Conservation (phyloP, 1,140 invertebrate species). For the Monochamus saltuarius region DNA sequence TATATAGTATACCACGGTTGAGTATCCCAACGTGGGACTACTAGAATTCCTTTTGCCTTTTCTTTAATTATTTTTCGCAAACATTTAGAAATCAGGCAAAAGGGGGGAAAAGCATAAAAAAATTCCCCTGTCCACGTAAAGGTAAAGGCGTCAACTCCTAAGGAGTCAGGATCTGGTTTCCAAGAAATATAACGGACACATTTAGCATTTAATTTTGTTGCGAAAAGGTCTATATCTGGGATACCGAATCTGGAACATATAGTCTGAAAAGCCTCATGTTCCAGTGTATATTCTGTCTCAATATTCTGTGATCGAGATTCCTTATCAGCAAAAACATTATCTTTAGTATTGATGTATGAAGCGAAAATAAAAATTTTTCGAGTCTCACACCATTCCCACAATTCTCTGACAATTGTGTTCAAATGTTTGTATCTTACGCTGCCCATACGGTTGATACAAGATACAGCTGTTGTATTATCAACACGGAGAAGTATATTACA, state of each 20-base stretch:
- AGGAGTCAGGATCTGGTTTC: conserved; percentile 1
- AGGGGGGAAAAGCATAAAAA: conserved; percentile 22
- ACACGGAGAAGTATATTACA: no score
- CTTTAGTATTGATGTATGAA: conserved; percentile 47
- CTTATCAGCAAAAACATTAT: conserved; percentile 39
- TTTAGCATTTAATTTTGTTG: conserved; percentile 17
- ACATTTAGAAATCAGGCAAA: conserved; percentile 8
- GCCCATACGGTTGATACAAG: no score
- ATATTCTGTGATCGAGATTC: conserved; percentile 25
- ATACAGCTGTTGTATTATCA: no score
- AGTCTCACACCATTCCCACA: conserved; percentile 42
- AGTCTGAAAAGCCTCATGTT: conserved; percentile 1
- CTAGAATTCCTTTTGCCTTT: conserved; percentile 19
- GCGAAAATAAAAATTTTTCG: conserved; percentile 45
- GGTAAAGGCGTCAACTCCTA: conserved; percentile 9
- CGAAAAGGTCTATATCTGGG: conserved; percentile 23
- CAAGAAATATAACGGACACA: conserved; percentile 16
- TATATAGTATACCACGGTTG: conserved; percentile 14
- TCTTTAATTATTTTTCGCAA: conserved; percentile 23
- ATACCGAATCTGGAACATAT: conserved; percentile 9
- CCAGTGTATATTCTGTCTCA: conserved; percentile 15
- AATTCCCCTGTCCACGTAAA: background rate
- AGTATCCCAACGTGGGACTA: conserved; percentile 19
- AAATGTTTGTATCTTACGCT: no score
- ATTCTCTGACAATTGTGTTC: no score